Evolutionary conservation across 2,113 vertebrate species (phyloP).

Genomic region (Heloderma charlesbogerti): DNA sequence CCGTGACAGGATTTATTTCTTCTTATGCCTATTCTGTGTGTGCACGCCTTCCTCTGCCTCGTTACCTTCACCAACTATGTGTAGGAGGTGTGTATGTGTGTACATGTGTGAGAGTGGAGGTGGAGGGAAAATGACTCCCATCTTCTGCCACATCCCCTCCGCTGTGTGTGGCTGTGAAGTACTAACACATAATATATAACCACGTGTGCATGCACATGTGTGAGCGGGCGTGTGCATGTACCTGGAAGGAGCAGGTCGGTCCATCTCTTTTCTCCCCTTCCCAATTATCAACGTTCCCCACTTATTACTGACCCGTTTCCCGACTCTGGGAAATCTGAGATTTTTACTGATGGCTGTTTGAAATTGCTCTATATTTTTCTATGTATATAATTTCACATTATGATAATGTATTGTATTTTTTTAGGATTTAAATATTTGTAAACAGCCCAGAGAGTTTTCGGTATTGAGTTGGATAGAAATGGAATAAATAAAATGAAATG

Average conservation of each 20-base stretch:
- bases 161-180: neutral
- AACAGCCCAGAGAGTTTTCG: too few species aligned
- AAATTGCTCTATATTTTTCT: too few species aligned
- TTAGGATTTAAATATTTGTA: too few species aligned
- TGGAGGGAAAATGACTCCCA: neutral
- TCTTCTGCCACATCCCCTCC: neutral
- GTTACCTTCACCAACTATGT: neutral
- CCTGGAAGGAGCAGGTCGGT: neutral
- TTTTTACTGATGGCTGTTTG: too few species aligned
- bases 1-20: neutral
- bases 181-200: too few species aligned
- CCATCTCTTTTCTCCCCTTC: neutral
- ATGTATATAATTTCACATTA: too few species aligned
- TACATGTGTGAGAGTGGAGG: neutral
- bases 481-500: too few species aligned
- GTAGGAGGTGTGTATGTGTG: neutral
- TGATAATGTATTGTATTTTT: too few species aligned
- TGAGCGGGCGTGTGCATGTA: neutral
- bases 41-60: neutral
- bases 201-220: neutral
- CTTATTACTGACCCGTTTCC: too few species aligned
- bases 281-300: neutral
- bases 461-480: too few species aligned
- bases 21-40: neutral
- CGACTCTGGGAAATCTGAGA: too few species aligned